phyloP scores from a whole-genome alignment of 2,797 vertebrate genomes.

The Neosalanx taihuensis region DNA sequence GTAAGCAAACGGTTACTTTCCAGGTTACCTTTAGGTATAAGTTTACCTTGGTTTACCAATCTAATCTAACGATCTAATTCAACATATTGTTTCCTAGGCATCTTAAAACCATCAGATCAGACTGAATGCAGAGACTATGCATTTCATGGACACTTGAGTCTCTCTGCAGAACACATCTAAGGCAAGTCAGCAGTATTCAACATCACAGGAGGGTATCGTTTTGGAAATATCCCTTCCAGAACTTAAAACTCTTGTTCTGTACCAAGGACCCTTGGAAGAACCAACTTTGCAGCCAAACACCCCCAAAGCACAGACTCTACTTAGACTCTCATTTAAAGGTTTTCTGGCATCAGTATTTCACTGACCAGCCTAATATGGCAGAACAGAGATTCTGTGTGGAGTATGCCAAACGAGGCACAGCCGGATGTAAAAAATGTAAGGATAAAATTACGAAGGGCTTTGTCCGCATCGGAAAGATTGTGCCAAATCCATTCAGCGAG shows the following conservation, averaged over 20 bases:
- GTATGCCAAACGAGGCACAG: conserved; percentile 93
- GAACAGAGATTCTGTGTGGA: conserved; percentile 96
- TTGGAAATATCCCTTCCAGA: conserved; percentile 6
- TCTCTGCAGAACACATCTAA: conserved; percentile 39
- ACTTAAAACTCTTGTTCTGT: conserved; percentile 4
- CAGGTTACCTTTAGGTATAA: neutral
- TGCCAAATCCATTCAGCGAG: conserved; percentile 97
- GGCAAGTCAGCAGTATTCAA: neutral
- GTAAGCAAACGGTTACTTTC: neutral
- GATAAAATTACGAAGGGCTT: conserved; percentile 92
- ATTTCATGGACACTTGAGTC: conserved; percentile 44
- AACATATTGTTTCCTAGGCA: conserved; percentile 35
- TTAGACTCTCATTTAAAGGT: neutral
- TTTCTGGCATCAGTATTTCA: conserved; percentile 40
- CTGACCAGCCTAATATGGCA: conserved; percentile 73
- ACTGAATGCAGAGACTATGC: conserved; percentile 73
- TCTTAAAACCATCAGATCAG: neutral
- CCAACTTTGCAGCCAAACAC: neutral
- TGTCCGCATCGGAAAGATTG: conserved; percentile 92
- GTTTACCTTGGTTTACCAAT: too few relatives aligned
- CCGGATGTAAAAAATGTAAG: conserved; percentile 98
- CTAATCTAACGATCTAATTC: neutral
- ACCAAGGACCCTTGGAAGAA: conserved; percentile 1
- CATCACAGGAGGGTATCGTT: conserved; percentile 3
- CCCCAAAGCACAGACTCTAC: conserved; percentile 22